Conservation (phyloP, 2,797 vertebrate genomes). For the Eulemur albifrons region DNA sequence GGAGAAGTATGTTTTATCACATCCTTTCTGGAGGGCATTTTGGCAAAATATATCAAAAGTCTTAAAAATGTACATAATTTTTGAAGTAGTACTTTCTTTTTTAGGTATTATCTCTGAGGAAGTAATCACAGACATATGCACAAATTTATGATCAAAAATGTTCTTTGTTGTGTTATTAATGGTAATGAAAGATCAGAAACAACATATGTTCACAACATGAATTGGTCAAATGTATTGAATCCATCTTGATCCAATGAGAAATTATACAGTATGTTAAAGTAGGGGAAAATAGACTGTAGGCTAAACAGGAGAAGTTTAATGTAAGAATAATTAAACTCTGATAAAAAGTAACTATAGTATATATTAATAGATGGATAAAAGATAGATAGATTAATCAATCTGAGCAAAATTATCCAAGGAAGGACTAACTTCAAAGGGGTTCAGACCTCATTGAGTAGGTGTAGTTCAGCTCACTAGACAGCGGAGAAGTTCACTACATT, state of each 20-base stretch:
- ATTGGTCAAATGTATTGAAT: neutral
- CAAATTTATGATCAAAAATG: neutral
- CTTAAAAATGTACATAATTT: conserved; percentile 26
- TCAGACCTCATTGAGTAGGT: neutral
- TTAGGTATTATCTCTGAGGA: conserved; percentile 3
- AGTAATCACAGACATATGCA: neutral
- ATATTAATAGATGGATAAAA: neutral
- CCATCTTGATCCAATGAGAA: neutral
- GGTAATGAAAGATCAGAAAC: neutral
- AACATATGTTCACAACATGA: neutral
- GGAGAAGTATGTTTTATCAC: conserved; percentile 15
- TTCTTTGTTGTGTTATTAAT: neutral
- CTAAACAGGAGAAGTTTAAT: neutral
- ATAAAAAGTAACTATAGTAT: neutral
- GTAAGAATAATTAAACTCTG: neutral
- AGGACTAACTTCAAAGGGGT: neutral
- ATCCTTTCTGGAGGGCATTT: neutral
- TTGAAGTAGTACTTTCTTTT: neutral
- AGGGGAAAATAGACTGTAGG: neutral
- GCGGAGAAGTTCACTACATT: neutral
- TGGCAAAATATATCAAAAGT: neutral
- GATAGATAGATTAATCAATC: neutral
- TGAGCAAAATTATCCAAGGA: neutral
- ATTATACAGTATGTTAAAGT: neutral
- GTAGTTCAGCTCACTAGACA: neutral